These are phyloP conservation scores for Epistrophe grossulariae DNA, from an alignment of 2,888 invertebrate genomes.

Conservation along the genomic window DNA sequence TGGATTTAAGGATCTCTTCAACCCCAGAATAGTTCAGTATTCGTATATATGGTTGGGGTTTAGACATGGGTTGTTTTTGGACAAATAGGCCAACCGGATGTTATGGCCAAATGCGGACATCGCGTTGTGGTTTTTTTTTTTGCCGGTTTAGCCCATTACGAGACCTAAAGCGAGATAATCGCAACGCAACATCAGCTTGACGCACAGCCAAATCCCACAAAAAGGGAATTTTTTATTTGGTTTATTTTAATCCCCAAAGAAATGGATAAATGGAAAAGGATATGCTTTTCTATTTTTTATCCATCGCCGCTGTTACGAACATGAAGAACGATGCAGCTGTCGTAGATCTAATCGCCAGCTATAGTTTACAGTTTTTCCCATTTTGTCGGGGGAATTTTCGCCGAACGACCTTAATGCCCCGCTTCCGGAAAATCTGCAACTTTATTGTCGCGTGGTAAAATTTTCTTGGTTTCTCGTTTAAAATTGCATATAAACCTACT, in stretches of 20 bases:
- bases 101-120: constrained; percentile 46
- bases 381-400: constrained; percentile 5
- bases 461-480: constrained; percentile 28
- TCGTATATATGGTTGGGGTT: neutral
- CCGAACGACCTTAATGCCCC: constrained; percentile 49
- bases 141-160: neutral
- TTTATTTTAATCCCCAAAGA: constrained; percentile 34
- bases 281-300: neutral
- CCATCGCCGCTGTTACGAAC: neutral
- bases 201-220: constrained; percentile 38
- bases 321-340: constrained; percentile 36
- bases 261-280: neutral
- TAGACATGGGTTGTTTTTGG: neutral
- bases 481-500: constrained; percentile 41
- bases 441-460: constrained; percentile 40
- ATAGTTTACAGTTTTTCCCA: constrained; percentile 22
- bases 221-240: constrained; percentile 33
- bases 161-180: constrained; percentile 44
- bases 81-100: constrained; percentile 61
- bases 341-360: constrained; percentile 53
- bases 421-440: constrained; percentile 62
- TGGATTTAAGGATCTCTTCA: constrained; percentile 66
- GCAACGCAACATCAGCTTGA: constrained; percentile 49
- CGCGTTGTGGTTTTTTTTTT: constrained; percentile 44
- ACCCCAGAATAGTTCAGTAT: constrained; percentile 37